Conservation (phyloP, 2,888 invertebrate species). For the Zaprionus obscuricornis region DNA sequence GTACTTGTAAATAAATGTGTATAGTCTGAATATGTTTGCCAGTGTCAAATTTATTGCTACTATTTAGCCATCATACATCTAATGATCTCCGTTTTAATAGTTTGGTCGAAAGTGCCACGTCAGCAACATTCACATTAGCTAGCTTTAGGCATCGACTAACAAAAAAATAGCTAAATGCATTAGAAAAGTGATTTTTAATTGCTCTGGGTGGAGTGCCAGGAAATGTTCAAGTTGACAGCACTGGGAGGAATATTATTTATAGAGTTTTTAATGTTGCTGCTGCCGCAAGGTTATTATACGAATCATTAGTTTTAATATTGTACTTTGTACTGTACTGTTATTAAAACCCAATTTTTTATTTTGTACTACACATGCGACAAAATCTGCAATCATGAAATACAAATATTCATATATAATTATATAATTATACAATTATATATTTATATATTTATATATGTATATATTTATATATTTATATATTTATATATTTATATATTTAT, state of each 20-base stretch:
- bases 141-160: too few species aligned
- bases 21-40: slow-evolving; percentile 19
- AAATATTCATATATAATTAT: slow-evolving; percentile 38
- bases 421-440: too few species aligned
- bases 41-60: not conserved
- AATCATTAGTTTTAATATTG: too few species aligned
- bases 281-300: slow-evolving; percentile 5
- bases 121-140: slow-evolving; percentile 13
- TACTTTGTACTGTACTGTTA: not conserved
- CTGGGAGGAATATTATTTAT: slow-evolving; percentile 1
- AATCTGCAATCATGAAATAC: slow-evolving; percentile 9
- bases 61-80: not conserved
- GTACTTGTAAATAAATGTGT: slow-evolving; percentile 54
- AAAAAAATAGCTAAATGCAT: too few species aligned
- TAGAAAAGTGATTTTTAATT: slow-evolving; percentile 28
- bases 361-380: too few species aligned
- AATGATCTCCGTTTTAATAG: not conserved
- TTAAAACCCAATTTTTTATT: slow-evolving; percentile 10
- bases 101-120: slow-evolving; percentile 7
- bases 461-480: not conserved
- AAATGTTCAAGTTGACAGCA: slow-evolving; percentile 27
- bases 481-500: slow-evolving; percentile 8
- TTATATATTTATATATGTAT: slow-evolving; percentile 1
- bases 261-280: slow-evolving; percentile 3
- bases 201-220: slow-evolving; percentile 20